A percentile compares a stretch with the other conserved stretches of the same genome.
These are phyloP conservation scores for Spodoptera exigua DNA, from an alignment of 2,888 invertebrate genomes.

Conservation along the genomic window DNA sequence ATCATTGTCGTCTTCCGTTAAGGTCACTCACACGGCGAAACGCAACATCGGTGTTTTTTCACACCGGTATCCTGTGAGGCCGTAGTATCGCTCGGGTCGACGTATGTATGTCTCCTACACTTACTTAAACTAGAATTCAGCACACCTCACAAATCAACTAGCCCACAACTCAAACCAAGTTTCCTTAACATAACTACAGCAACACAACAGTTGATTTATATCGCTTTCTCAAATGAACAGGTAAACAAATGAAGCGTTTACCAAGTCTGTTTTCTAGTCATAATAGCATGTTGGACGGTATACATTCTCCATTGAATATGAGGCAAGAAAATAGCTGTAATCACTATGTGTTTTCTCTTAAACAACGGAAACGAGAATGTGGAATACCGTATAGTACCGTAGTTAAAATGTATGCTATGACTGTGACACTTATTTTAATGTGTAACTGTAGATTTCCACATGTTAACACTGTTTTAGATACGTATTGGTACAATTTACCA, in stretches of 20 bases:
- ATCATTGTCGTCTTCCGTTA: no score
- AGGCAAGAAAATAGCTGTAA: slow-evolving; percentile 35
- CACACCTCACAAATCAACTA: background rate
- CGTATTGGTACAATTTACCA: no score
- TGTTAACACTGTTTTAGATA: no score
- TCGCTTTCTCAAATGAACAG: slow-evolving; percentile 36
- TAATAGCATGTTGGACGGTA: slow-evolving; percentile 36
- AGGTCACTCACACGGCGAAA: no score
- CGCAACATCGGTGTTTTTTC: no score
- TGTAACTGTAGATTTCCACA: no score
- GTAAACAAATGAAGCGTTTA: slow-evolving; percentile 45
- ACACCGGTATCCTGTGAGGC: no score
- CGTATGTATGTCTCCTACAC: no score
- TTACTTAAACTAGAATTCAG: background rate
- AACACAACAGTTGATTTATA: slow-evolving; percentile 34
- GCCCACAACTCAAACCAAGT: slow-evolving; percentile 12
- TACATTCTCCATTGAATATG: slow-evolving; percentile 38
- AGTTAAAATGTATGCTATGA: slow-evolving; percentile 7
- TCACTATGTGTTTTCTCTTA: slow-evolving; percentile 42
- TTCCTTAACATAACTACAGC: slow-evolving; percentile 13
- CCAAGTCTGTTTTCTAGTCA: slow-evolving; percentile 28
- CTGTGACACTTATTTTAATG: background rate
- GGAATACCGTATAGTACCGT: slow-evolving; percentile 6
- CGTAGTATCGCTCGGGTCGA: no score
- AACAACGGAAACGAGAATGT: slow-evolving; percentile 5